Percentiles rank a stretch among this genome's conserved stretches.
These are phyloP conservation scores for Arbacia lixula DNA, from an alignment of 53 echinoderm and acorn worm genomes.

Conservation along the genomic window DNA sequence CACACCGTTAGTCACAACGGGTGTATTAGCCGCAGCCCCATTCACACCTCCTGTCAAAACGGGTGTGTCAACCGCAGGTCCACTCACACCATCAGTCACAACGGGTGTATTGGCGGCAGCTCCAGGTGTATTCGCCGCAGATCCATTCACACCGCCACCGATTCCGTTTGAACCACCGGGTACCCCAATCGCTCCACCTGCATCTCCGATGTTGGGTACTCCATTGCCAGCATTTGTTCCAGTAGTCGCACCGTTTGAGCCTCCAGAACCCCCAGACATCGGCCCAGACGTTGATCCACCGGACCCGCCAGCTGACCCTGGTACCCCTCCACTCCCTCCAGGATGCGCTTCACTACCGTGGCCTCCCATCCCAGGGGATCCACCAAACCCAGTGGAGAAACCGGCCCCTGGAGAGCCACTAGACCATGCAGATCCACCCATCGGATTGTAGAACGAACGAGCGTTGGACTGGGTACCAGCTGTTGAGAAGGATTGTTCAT, in stretches of 20 bases:
- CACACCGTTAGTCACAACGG: neutral
- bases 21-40: neutral
- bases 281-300: no score
- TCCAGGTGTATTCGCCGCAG: neutral
- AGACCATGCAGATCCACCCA: neutral
- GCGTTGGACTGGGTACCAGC: neutral
- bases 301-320: no score
- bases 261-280: neutral
- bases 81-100: neutral
- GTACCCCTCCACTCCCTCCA: no score
- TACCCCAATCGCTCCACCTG: neutral
- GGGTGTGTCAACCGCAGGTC: neutral
- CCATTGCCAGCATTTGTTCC: neutral
- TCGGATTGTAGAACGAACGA: neutral
- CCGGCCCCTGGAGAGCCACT: neutral
- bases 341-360: no score
- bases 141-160: neutral
- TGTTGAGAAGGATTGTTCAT: neutral
- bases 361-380: neutral
- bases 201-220: no score
- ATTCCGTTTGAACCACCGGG: neutral
- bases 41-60: constrained; percentile 8
- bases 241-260: neutral
- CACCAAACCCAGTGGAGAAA: neutral
- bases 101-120: neutral